Conservation (phyloP, 1,140 invertebrate genomes). For the Cryptotermes secundus region DNA sequence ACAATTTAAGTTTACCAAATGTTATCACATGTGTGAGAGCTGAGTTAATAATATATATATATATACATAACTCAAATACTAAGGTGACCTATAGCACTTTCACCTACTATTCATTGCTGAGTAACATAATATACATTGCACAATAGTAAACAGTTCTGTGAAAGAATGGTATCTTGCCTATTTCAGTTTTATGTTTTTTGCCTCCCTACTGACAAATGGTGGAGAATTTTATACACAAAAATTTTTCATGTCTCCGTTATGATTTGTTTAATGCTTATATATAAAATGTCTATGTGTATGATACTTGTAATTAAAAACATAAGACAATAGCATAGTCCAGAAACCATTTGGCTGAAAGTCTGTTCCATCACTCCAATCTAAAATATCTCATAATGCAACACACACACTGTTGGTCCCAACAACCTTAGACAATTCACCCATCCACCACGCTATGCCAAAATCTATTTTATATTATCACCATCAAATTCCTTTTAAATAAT, state of each 20-base stretch:
- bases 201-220: too few species aligned
- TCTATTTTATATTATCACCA: neutral
- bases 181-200: too few species aligned
- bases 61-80: too few species aligned
- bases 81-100: too few species aligned
- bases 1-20: too few species aligned
- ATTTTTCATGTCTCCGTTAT: neutral
- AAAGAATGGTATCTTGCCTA: too few species aligned
- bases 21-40: too few species aligned
- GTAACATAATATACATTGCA: too few species aligned
- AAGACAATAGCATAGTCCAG: neutral
- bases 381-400: neutral
- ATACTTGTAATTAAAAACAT: neutral
- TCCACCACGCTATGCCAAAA: neutral
- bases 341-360: conserved; percentile 3
- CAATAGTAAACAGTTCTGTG: too few species aligned
- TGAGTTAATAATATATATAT: too few species aligned
- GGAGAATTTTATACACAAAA: too few species aligned
- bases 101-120: too few species aligned
- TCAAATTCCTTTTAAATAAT: neutral
- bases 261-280: neutral
- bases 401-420: neutral
- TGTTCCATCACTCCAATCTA: neutral
- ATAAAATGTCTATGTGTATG: neutral
- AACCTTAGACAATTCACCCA: neutral